Evolutionary conservation across 2,888 invertebrate genomes (phyloP), one percentile per base, ranked within the genome.

Genomic region (Caenorhabditis angaria): DNA sequence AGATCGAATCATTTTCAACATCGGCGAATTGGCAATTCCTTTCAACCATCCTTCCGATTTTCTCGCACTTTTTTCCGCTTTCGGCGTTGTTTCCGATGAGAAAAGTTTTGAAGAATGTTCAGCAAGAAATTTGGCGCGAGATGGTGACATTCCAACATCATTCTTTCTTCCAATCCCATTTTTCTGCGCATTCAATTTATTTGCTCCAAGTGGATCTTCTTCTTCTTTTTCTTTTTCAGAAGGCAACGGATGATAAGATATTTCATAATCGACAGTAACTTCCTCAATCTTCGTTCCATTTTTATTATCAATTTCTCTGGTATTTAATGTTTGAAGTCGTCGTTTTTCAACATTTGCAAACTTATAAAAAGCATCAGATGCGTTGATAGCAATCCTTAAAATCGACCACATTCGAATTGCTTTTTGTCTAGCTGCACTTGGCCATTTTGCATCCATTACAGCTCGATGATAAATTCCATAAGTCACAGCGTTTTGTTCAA

Each of bases 401-500:
- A 69, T 50, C 28, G 35, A 65, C 85, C 85, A 85, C 24, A 78
- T 77, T 35, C 53, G 62, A 25, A 81, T 78, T 1, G 85, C 85
- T 5, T 51, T 74, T 41, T 78, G 66, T 8, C 81, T 54, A 2
- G 77, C 68, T 12, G 74, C 70, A 8, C 74, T 70, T 8, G 85
- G 85, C 85, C 85, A 85, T 24, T 81, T 76, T 22, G 81, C 81
- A 50, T 77, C 69, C 71, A 78, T 73, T 50, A 99, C 96, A 65
- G 92, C 90, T 91, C 90, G 79, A 83, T 93, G 93, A 86, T 93
- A 93, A 88, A 92, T 93, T 83, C 97, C 97, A 86, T 99, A 99
- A 0, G 99, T 99, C 61, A 99, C 92, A 12, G 99, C 99, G 88
- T 99, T 99, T 0, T 97, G 96, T 87, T 94, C 94, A 48, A 99